phyloP scores from a whole-genome alignment of 2,113 vertebrate species.

The Cyprinodon tularosa region DNA sequence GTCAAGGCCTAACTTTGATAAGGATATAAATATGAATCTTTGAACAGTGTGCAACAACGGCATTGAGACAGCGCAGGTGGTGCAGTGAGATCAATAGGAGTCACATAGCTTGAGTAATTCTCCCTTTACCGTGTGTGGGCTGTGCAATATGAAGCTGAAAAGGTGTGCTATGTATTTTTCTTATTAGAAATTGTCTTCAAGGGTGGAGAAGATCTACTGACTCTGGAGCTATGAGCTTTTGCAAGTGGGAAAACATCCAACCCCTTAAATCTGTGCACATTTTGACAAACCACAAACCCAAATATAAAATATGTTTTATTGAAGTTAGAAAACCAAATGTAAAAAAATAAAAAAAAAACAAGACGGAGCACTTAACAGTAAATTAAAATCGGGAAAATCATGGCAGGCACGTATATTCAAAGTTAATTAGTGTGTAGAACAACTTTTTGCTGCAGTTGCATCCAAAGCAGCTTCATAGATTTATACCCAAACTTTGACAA shows the following conservation, averaged over 20 bases:
- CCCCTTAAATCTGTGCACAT: neutral
- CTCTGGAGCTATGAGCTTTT: neutral
- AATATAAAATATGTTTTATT: neutral
- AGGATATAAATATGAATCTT: slow-evolving; percentile 13
- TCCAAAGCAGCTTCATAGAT: neutral
- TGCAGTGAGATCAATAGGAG: slow-evolving; percentile 57
- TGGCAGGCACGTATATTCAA: neutral
- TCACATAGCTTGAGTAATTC: slow-evolving; percentile 40
- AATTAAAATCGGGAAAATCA: neutral
- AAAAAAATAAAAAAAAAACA: neutral
- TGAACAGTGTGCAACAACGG: slow-evolving; percentile 34
- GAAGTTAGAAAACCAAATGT: neutral
- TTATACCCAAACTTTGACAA: neutral
- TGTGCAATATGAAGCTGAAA: slow-evolving; percentile 19
- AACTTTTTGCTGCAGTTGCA: too few species aligned
- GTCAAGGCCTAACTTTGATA: slow-evolving; percentile 30
- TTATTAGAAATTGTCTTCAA: slow-evolving; percentile 23
- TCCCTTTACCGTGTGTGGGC: slow-evolving; percentile 30
- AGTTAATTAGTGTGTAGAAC: neutral
- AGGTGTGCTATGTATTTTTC: slow-evolving; percentile 4
- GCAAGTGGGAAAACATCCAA: neutral
- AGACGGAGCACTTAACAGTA: neutral
- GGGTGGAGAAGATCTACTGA: slow-evolving; percentile 1
- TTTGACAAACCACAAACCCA: neutral
- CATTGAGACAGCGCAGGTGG: slow-evolving; percentile 30